Evolutionary conservation across 2,888 invertebrate species (phyloP), one percentile per base, ranked within the genome.

Genomic region (Amphimallon solstitiale): DNA sequence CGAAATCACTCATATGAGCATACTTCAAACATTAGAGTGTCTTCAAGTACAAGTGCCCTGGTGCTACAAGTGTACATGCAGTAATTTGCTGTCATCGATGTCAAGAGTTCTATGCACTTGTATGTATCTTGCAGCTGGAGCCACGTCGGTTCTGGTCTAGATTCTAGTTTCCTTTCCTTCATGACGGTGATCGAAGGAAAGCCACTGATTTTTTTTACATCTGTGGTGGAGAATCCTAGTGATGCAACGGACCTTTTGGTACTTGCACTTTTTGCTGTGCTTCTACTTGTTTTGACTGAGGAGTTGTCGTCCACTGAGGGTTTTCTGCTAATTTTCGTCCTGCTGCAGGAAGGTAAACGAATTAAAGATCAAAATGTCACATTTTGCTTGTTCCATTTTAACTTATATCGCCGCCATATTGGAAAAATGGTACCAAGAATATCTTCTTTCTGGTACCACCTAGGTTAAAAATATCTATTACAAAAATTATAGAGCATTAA

Each of bases 11-110:
- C 12, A 6, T 9, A 51, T 12, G 2, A 64, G 35, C 64, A 66
- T 73, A 85, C 85, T 78, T 84, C 82, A 63, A 82, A 87, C 74
- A 89, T 85, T 70, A 86, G 85, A 0, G 88, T 88, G 70, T 89
- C 87, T 2, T 78, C 79, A 66, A 89, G 82, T 49, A 74, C 51
- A 15, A 85, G 83, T 48, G 85, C 81, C 2, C 78, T 70, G n/a
- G 85, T 75, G 1, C 79, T 73, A 69, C 85, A 85, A 0, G 69
- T 68, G 70, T 85, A 89, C 72, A 82, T 83, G 0, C 86, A 82
- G 70, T 86, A 87, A 72, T 86, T 86, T 1, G 86, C 85, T 12
- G 79, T 77, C 1, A 84, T 86, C 2, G 84, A 85, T 68, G 87
- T 81, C 3, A 86, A 75, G 2, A 89, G 73, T 10, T 84, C 76